Percentiles rank a stretch among this genome's conserved stretches.
Conservation (phyloP, 2,113 vertebrate species). For the Hippocampus comes region DNA sequence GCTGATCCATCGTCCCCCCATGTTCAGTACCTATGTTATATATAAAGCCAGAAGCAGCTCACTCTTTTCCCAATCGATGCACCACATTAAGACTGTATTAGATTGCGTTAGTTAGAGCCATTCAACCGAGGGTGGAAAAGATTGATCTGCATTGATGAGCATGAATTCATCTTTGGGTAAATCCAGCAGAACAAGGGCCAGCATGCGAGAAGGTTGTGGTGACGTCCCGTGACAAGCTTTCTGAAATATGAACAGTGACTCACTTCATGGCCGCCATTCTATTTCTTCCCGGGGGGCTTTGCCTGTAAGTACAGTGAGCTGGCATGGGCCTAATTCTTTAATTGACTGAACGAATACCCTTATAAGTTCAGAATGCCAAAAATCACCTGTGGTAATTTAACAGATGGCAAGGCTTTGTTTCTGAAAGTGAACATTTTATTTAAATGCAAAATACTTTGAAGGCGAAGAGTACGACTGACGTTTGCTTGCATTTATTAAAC, state of each 20-base stretch:
- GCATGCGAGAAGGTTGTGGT: slow-evolving; percentile 28
- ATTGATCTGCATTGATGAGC: slow-evolving; percentile 56
- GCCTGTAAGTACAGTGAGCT: neutral
- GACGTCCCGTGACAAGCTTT: slow-evolving; percentile 25
- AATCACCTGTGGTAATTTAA: neutral
- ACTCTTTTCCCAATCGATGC: slow-evolving; percentile 11
- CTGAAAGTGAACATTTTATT: neutral
- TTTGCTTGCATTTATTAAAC: too few relatives aligned
- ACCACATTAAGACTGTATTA: slow-evolving; percentile 41
- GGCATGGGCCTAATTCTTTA: neutral
- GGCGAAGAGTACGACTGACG: too few relatives aligned
- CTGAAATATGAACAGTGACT: slow-evolving; percentile 18
- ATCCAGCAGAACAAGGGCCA: slow-evolving; percentile 52
- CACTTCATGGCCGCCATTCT: neutral
- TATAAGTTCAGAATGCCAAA: neutral
- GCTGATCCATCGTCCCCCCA: too few relatives aligned
- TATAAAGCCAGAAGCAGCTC: slow-evolving; percentile 18
- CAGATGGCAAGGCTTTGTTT: neutral
- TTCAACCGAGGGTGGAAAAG: slow-evolving; percentile 34
- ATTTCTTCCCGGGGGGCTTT: neutral
- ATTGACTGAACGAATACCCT: slow-evolving; percentile 6
- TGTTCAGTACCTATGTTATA: slow-evolving; percentile 10
- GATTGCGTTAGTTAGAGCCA: slow-evolving; percentile 49
- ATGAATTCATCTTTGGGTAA: slow-evolving; percentile 69
- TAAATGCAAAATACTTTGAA: too few relatives aligned